A percentile compares a stretch with the other conserved stretches of the same genome.
Conservation (phyloP, 2,113 vertebrate genomes). For the Xiphophorus couchianus region DNA sequence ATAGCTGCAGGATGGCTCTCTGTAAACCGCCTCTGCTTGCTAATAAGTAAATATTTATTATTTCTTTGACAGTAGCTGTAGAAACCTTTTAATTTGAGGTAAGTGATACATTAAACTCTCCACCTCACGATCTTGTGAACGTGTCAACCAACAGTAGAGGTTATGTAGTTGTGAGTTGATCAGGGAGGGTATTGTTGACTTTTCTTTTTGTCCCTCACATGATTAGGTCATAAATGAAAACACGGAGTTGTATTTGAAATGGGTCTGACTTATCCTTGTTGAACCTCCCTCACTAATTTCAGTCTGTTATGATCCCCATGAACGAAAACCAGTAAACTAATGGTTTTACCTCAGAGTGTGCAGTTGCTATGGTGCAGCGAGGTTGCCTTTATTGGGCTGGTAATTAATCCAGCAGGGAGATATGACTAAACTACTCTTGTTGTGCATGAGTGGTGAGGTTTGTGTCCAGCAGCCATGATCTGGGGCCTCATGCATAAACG, state of each 20-base stretch:
- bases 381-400: not conserved
- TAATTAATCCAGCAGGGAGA: conserved; percentile 17
- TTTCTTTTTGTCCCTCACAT: not conserved
- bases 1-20: not conserved
- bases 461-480: too few species aligned
- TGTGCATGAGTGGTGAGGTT: too few species aligned
- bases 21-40: not conserved
- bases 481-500: too few species aligned
- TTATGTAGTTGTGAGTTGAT: not conserved
- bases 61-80: not conserved
- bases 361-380: not conserved
- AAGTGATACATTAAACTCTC: too few species aligned
- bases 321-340: not conserved
- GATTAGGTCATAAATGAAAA: not conserved
- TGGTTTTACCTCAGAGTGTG: too few species aligned
- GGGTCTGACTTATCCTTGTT: not conserved
- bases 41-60: not conserved
- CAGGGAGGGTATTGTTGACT: not conserved
- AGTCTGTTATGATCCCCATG: not conserved
- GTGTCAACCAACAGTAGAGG: not conserved
- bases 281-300: not conserved
- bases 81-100: not conserved
- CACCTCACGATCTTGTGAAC: not conserved
- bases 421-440: not conserved
- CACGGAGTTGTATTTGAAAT: not conserved